These are phyloP conservation scores for Linurgus olivaceus DNA, from an alignment of 2,797 vertebrate genomes.

Conservation along the genomic window DNA sequence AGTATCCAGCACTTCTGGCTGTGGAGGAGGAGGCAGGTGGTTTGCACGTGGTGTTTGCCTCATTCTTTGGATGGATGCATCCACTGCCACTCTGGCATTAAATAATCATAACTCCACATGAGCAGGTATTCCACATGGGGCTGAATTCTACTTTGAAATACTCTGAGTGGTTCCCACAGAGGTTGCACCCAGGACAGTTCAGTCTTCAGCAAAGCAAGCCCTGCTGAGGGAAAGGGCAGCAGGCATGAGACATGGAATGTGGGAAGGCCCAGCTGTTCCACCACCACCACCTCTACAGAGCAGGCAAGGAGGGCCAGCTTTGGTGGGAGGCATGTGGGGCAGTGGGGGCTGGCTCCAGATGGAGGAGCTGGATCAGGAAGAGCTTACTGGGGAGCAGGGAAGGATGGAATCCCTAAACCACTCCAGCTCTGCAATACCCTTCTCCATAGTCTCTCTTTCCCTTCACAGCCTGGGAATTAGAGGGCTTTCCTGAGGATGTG, in stretches of 20 bases:
- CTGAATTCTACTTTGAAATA: background rate
- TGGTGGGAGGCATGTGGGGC: background rate
- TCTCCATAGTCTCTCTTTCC: background rate
- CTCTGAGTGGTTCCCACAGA: background rate
- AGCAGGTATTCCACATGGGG: background rate
- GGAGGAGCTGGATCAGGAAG: background rate
- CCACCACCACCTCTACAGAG: accelerated
- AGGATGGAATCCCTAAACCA: background rate
- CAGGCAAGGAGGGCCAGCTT: background rate
- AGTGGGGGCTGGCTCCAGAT: background rate
- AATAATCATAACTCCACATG: background rate
- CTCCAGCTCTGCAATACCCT: background rate
- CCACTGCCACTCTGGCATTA: background rate
- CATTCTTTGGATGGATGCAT: background rate
- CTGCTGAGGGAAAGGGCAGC: accelerated
- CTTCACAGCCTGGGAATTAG: background rate
- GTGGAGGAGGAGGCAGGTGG: background rate
- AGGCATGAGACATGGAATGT: accelerated
- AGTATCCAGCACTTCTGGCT: background rate
- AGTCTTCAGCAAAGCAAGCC: background rate
- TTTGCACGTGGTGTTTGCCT: background rate
- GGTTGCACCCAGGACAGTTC: background rate
- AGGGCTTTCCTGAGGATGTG: background rate
- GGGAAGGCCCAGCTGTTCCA: background rate
- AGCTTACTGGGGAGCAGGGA: background rate